These are phyloP conservation scores for Bombus vancouverensis DNA, from an alignment of 1,140 invertebrate species.

Conservation along the genomic window DNA sequence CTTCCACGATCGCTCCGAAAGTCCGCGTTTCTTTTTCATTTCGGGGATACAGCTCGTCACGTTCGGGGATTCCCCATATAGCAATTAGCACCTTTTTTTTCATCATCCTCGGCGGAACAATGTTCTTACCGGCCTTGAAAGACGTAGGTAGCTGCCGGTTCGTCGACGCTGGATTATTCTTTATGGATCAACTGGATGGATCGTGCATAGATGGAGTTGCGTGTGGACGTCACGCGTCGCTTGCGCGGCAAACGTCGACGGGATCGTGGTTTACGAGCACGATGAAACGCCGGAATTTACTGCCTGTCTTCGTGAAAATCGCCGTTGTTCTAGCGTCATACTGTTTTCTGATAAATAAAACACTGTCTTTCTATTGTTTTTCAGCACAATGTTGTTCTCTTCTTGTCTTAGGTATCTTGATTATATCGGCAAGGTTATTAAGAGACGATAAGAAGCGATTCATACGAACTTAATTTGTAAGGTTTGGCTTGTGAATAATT, in stretches of 20 bases:
- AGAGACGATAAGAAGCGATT: background rate
- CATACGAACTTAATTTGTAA: background rate
- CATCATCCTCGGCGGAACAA: slow-evolving; percentile 14
- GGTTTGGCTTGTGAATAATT: too few relatives aligned
- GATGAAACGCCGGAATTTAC: slow-evolving; percentile 11
- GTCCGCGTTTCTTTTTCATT: slow-evolving; percentile 20
- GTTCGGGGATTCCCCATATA: slow-evolving; percentile 15
- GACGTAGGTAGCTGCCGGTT: background rate
- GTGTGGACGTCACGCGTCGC: slow-evolving; percentile 35
- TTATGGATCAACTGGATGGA: slow-evolving; percentile 26
- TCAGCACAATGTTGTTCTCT: background rate
- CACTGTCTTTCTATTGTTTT: background rate
- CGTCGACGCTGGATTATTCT: slow-evolving; percentile 10
- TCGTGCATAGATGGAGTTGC: slow-evolving; percentile 2
- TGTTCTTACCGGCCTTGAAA: slow-evolving; percentile 9
- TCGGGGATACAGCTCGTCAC: background rate
- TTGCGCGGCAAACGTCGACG: slow-evolving; percentile 16
- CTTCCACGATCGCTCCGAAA: slow-evolving; percentile 53
- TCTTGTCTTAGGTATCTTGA: background rate
- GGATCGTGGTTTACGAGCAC: slow-evolving; percentile 2
- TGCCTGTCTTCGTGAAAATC: slow-evolving; percentile 1
- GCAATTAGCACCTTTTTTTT: slow-evolving; percentile 45
- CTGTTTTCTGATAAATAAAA: background rate
- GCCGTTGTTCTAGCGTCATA: background rate
- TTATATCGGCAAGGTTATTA: background rate